Percentiles rank a stretch among this genome's conserved stretches.
phyloP scores from a whole-genome alignment of 2,113 vertebrate genomes.

The Notarius quadriscutis region DNA sequence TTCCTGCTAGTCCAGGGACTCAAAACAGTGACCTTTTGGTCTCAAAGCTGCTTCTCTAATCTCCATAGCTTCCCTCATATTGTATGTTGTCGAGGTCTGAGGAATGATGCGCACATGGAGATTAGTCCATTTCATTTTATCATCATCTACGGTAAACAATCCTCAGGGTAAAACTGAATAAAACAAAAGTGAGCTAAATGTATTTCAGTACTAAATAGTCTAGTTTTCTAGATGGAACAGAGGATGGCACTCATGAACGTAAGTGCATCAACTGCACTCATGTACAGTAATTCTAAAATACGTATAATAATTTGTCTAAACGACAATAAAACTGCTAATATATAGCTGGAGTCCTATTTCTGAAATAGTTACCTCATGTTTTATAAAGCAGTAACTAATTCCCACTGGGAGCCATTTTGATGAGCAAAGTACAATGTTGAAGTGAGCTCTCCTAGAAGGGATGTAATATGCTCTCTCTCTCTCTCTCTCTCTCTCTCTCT shows the following conservation, averaged over 20 bases:
- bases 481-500: not conserved
- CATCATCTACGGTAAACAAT: not conserved
- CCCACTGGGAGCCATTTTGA: not conserved
- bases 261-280: not conserved
- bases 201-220: not conserved
- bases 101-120: not conserved
- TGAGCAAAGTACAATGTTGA: not conserved
- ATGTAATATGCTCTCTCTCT: not conserved
- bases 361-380: not conserved
- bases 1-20: too few relatives aligned
- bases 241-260: conserved; percentile 16
- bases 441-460: too few relatives aligned
- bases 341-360: not conserved
- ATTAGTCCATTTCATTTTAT: not conserved
- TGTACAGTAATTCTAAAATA: not conserved
- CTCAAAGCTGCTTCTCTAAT: too few relatives aligned
- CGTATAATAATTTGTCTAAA: not conserved
- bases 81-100: not conserved
- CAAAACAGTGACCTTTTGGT: too few relatives aligned
- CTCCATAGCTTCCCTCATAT: too few relatives aligned
- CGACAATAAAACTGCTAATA: not conserved
- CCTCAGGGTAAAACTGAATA: not conserved
- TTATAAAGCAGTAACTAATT: not conserved
- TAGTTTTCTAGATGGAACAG: not conserved
- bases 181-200: not conserved